A percentile compares a stretch with the other conserved stretches of the same genome.
Evolutionary conservation across 35 echinoderm and acorn worm species (phyloP).

Genomic region (Eucidaris tribuloides): DNA sequence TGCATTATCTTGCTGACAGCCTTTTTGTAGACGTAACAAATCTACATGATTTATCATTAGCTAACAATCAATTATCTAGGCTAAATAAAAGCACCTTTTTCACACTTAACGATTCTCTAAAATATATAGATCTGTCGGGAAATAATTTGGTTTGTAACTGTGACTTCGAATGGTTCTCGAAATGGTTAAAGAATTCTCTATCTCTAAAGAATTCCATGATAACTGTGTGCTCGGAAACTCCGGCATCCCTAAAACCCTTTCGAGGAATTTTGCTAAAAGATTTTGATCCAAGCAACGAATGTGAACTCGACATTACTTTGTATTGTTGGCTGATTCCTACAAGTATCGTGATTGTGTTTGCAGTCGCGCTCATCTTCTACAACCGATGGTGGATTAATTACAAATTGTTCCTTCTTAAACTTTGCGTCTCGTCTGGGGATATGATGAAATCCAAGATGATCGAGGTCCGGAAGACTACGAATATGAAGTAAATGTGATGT

Average conservation of each 20-base stretch:
- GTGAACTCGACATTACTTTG: conserved; percentile 1
- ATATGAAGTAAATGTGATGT: conserved; percentile 9
- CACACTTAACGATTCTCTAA: not conserved
- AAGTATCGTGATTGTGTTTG: not conserved
- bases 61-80: not conserved
- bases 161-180: not conserved
- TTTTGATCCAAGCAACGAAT: not conserved
- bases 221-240: not conserved
- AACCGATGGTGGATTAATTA: conserved; percentile 4
- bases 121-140: not conserved
- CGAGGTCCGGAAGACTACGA: conserved; percentile 1
- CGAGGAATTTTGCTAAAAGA: too few species aligned
- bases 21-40: not conserved
- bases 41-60: not conserved
- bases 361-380: not conserved
- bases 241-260: too few species aligned
- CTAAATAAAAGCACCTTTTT: not conserved
- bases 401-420: not conserved
- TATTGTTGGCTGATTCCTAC: not conserved
- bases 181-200: conserved; percentile 15
- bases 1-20: not conserved
- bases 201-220: not conserved
- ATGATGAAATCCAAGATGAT: not conserved
- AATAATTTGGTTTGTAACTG: not conserved
- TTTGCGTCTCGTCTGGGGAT: not conserved